A percentile compares a stretch with the other conserved stretches of the same genome.
Evolutionary conservation across 2,797 vertebrate genomes (phyloP).

Genomic region (Enteromius thamalakanensis): DNA sequence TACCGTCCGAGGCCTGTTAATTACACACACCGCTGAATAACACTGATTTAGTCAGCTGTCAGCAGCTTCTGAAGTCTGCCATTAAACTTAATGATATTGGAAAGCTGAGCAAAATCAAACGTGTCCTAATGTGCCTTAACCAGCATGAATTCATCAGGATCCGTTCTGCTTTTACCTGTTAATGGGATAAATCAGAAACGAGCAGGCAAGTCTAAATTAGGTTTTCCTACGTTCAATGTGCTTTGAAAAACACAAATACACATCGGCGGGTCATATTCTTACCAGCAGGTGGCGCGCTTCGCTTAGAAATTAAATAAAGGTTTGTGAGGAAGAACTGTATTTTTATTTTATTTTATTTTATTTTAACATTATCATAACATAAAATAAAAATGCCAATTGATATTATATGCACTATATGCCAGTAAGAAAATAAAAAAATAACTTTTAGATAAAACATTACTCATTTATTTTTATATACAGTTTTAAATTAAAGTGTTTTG

Average conservation of each 20-base stretch:
- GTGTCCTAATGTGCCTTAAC: not conserved
- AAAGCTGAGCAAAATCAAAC: not conserved
- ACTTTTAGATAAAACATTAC: too few species aligned
- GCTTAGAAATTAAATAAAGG: not conserved
- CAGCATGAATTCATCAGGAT: not conserved
- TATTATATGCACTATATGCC: too few species aligned
- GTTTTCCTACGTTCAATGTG: not conserved
- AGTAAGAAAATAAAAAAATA: too few species aligned
- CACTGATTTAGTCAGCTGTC: not conserved
- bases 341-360: conserved; percentile 12
- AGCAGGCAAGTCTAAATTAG: not conserved
- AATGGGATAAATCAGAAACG: not conserved
- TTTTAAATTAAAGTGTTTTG: too few species aligned
- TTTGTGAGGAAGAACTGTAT: not conserved
- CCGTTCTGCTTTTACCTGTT: not conserved
- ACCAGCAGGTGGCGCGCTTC: conserved; percentile 67
- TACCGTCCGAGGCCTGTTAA: conserved; percentile 29
- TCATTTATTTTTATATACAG: too few species aligned
- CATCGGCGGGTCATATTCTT: conserved; percentile 45
- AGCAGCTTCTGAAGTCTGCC: not conserved
- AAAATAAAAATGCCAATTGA: too few species aligned
- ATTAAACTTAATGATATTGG: conserved; percentile 23
- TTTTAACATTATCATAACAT: too few species aligned
- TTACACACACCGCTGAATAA: conserved; percentile 38
- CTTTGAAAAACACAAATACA: not conserved